Percentiles rank a stretch among this genome's conserved stretches.
These are phyloP conservation scores for Lophura swinhoii DNA, from an alignment of 2,797 vertebrate genomes.

Conservation along the genomic window DNA sequence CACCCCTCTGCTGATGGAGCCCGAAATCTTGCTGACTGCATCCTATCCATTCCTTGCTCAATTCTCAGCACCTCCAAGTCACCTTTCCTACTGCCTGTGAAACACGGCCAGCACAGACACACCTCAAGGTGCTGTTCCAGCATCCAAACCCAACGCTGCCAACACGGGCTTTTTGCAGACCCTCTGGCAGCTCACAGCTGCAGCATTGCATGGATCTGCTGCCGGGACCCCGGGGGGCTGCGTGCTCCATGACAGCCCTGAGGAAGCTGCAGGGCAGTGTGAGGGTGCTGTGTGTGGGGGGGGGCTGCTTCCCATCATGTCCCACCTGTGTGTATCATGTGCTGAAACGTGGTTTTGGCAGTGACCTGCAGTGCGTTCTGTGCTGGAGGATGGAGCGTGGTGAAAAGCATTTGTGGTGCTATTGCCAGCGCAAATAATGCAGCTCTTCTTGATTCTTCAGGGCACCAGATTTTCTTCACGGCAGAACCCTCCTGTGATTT, in stretches of 20 bases:
- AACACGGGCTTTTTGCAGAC: neutral
- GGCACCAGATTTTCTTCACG: neutral
- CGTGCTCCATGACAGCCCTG: neutral
- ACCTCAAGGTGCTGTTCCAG: neutral
- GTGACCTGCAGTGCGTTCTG: accelerated
- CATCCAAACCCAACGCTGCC: neutral
- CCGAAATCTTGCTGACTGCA: neutral
- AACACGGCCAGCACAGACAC: neutral
- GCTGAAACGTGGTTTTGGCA: neutral
- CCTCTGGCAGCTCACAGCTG: neutral
- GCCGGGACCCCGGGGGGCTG: accelerated
- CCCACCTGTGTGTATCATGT: accelerated
- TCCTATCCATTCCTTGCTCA: neutral
- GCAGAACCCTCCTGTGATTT: neutral
- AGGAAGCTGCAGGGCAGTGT: neutral
- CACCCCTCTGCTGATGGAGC: too few species aligned
- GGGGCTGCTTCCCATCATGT: neutral
- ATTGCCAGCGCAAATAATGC: neutral
- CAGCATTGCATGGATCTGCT: neutral
- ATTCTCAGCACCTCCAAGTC: neutral
- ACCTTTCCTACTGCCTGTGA: neutral
- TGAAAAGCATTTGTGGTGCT: neutral
- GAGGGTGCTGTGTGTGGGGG: neutral
- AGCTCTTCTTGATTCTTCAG: neutral
- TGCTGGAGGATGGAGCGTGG: neutral